These are phyloP conservation scores for Muricea muricata DNA, from an alignment of 92 coral and sea anemone genomes.

Conservation along the genomic window DNA sequence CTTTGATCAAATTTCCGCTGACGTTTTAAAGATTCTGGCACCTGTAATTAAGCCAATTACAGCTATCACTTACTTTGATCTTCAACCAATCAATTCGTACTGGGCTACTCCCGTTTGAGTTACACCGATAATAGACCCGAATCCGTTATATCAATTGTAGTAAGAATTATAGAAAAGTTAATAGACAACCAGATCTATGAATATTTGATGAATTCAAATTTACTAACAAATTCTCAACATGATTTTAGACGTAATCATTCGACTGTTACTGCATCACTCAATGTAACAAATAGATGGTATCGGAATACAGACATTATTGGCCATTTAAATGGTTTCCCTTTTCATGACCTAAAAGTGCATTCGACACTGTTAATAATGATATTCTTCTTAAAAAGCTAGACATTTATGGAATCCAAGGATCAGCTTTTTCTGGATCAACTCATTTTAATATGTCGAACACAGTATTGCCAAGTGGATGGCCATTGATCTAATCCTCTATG, in stretches of 20 bases:
- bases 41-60: no score
- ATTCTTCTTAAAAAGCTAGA: not conserved
- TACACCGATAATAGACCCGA: not conserved
- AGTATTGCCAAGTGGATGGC: slow-evolving; percentile 23
- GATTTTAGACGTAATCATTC: no score
- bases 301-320: slow-evolving; percentile 20
- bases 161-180: not conserved
- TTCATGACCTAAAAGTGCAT: not conserved
- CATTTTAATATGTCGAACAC: not conserved
- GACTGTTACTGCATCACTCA: not conserved
- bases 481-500: not conserved
- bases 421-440: not conserved
- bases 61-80: no score
- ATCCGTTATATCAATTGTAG: not conserved
- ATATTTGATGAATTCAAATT: no score
- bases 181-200: not conserved
- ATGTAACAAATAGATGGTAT: slow-evolving; percentile 11
- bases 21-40: no score
- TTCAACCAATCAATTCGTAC: no score
- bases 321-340: not conserved
- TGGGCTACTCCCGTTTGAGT: no score
- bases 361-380: not conserved
- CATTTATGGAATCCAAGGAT: not conserved
- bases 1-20: no score
- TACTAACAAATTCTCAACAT: no score